Percentiles rank a stretch among this genome's conserved stretches.
Conservation (phyloP, 1,140 invertebrate species). For the Drosophila equinoxialis region DNA sequence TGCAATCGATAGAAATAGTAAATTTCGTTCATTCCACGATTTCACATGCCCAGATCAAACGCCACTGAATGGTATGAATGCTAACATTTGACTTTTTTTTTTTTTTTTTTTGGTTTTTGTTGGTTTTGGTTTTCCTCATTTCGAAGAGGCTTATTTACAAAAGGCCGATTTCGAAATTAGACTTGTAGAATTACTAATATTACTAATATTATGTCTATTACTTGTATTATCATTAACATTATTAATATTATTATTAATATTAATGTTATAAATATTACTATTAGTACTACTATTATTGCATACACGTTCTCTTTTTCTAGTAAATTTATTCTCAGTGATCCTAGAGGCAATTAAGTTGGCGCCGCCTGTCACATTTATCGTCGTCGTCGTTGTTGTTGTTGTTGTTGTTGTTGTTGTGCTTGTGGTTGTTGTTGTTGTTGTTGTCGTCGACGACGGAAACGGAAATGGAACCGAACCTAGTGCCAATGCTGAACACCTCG, state of each 20-base stretch:
- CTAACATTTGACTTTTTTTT: conserved; percentile 63
- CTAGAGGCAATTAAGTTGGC: conserved; percentile 45
- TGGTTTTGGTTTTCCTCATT: conserved; percentile 50
- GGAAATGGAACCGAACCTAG: conserved; percentile 7
- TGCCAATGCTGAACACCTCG: neutral
- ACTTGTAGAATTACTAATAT: conserved; percentile 81
- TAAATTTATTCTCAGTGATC: conserved; percentile 78
- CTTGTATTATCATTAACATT: conserved; percentile 29
- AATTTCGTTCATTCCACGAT: too few species aligned
- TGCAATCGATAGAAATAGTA: too few species aligned
- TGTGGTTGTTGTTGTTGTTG: conserved; percentile 24
- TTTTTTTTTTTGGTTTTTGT: too few species aligned
- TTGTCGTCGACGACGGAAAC: conserved; percentile 18
- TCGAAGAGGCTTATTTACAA: conserved; percentile 80
- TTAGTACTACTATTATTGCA: conserved; percentile 81
- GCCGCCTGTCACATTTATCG: conserved; percentile 22
- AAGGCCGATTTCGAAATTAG: conserved; percentile 78
- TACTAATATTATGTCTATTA: conserved; percentile 59
- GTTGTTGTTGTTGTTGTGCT: conserved; percentile 25
- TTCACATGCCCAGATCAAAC: too few species aligned
- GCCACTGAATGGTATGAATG: conserved; percentile 43
- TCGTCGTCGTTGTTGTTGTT: conserved; percentile 35
- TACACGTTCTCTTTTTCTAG: conserved; percentile 81
- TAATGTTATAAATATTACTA: conserved; percentile 62
- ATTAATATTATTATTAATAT: conserved; percentile 49